Base-by-base conservation (phyloP, 2,888 invertebrate species). In the Amphimallon solstitiale region DNA sequence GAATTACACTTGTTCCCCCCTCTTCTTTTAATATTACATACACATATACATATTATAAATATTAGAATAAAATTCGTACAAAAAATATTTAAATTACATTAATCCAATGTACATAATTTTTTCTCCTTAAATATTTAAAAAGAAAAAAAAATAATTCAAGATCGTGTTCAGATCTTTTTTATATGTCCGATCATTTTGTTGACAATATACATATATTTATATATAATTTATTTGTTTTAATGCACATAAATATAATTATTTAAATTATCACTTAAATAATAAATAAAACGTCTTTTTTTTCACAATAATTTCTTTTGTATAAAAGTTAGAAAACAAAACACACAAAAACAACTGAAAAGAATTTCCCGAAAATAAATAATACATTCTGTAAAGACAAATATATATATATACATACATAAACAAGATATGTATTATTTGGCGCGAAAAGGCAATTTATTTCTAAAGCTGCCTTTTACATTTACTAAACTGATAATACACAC, bases 151-250 rank as follows among this genome's bases (percentile, higher is more conserved):
- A 12, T n/a, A 9, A 56, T 23, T 43, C 14, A 59, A 60, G 59
- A 74, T 75, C 76, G 76, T 77, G 77, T 78, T 69, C 78, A 78
- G 76, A 76, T 76, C 73, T 75, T 74, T 74, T 63, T 61, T 51
- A 67, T 73, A 79, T 80, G 80, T 79, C 78, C 80, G 79, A 75
- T 79, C 80, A 80, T 79, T 80, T 80, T 78, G 56, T 15, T 29
- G 1, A 45, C 19, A 45, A 45, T 45, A 19, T 29, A 29, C 6
- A 29, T 29, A n/a, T n/a, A 29, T 29, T 3, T 29, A 29, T 29
- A 29, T 29, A 29, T 29, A 29, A 29, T 29, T 29, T 29, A 29
- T 29, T 29, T 5, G 1, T 7, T 29, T 29, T 29, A 29, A 29
- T 29, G 29, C 29, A 29, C 29, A 29, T 29, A 29, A 29, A 29